These are phyloP conservation scores for Amazona vittata DNA, from an alignment of 2,113 vertebrate genomes.

Conservation along the genomic window DNA sequence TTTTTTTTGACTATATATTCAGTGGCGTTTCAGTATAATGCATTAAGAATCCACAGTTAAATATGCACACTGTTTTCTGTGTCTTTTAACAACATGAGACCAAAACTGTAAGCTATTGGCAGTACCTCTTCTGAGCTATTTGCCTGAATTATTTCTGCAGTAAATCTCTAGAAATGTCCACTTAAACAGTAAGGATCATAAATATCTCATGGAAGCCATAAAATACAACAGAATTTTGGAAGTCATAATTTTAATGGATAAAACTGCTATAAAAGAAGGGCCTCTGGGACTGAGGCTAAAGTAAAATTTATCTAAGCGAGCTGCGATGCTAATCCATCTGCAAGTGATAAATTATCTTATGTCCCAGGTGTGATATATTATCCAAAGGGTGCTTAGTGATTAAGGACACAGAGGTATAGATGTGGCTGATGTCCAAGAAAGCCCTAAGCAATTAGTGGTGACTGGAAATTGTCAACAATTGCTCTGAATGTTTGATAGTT, in stretches of 20 bases:
- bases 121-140: slow-evolving; percentile 62
- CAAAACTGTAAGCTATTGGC: slow-evolving; percentile 33
- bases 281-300: slow-evolving; percentile 74
- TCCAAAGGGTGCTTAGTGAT: slow-evolving; percentile 75
- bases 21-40: neutral
- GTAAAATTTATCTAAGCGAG: slow-evolving; percentile 74
- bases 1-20: neutral
- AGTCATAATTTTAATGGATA: slow-evolving; percentile 84
- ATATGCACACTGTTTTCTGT: neutral
- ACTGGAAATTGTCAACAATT: slow-evolving; percentile 78
- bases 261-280: slow-evolving; percentile 78
- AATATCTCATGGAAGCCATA: slow-evolving; percentile 78
- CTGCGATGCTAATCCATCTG: slow-evolving; percentile 75
- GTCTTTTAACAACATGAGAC: slow-evolving; percentile 31
- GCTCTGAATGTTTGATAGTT: slow-evolving; percentile 64
- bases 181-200: slow-evolving; percentile 76
- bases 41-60: neutral
- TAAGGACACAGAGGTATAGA: slow-evolving; percentile 75
- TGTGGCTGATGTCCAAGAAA: slow-evolving; percentile 73
- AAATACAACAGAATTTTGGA: slow-evolving; percentile 83
- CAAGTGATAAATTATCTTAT: slow-evolving; percentile 74
- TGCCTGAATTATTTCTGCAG: slow-evolving; percentile 72
- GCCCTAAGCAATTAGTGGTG: slow-evolving; percentile 69
- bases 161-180: slow-evolving; percentile 80
- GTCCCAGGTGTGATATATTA: slow-evolving; percentile 77